phyloP scores from a whole-genome alignment of 2,888 invertebrate species.

The Ormyrus pomaceus region DNA sequence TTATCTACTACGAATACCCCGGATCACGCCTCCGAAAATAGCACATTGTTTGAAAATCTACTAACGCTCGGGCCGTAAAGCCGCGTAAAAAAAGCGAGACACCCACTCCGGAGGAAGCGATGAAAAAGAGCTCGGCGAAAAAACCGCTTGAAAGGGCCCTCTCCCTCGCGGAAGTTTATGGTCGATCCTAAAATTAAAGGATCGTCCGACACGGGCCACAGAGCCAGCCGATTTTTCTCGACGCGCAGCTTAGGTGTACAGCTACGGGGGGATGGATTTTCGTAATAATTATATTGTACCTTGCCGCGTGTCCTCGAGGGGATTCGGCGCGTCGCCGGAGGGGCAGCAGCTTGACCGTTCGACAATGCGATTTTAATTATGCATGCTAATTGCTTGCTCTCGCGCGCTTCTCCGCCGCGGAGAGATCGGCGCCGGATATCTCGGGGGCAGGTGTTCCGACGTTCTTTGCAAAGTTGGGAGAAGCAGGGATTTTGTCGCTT shows the following conservation, averaged over 20 bases:
- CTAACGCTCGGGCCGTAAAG: constrained; percentile 15
- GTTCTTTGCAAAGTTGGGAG: too few relatives aligned
- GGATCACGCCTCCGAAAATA: constrained; percentile 4
- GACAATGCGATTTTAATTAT: constrained; percentile 73
- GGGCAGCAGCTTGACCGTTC: constrained; percentile 42
- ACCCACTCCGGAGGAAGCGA: neutral
- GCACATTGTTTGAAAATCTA: constrained; percentile 29
- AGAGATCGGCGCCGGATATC: constrained; percentile 62
- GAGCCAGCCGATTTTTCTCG: constrained; percentile 63
- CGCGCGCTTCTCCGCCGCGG: constrained; percentile 54
- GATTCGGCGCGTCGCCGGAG: constrained; percentile 30
- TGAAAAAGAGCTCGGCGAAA: constrained; percentile 32
- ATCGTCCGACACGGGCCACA: constrained; percentile 67
- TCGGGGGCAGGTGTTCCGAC: too few relatives aligned
- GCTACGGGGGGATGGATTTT: constrained; percentile 4
- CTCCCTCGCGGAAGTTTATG: constrained; percentile 62
- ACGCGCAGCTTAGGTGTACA: too few relatives aligned
- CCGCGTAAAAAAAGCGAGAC: neutral
- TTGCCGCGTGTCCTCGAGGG: constrained; percentile 33
- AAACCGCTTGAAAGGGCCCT: constrained; percentile 2
- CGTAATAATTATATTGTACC: constrained; percentile 23
- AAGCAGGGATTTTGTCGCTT: too few relatives aligned
- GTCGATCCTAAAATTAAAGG: constrained; percentile 71
- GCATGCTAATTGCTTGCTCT: constrained; percentile 69
- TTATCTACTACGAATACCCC: too few relatives aligned